A percentile compares a stretch with the other conserved stretches of the same genome.
Evolutionary conservation across 1,140 invertebrate species (phyloP).

Genomic region (Ganaspis sp.): DNA sequence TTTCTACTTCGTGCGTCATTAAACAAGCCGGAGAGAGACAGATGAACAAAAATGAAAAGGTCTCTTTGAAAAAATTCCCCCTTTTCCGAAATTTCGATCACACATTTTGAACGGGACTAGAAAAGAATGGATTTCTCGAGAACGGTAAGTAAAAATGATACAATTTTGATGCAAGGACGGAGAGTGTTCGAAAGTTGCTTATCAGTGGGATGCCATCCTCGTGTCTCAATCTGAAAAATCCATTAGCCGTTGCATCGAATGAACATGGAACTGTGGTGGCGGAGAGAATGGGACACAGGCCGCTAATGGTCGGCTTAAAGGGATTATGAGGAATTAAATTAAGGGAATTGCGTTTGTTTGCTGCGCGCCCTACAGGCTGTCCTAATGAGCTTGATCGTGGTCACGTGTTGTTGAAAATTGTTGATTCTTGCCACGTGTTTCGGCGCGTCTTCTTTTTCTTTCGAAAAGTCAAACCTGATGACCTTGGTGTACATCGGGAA

Average conservation of each 20-base stretch:
- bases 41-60: too few species aligned
- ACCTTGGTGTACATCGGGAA: slow-evolving; percentile 42
- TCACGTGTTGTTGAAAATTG: not conserved
- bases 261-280: not conserved
- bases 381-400: slow-evolving; percentile 8
- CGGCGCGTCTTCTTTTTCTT: not conserved
- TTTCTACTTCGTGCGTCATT: too few species aligned
- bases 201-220: slow-evolving; percentile 55
- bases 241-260: slow-evolving; percentile 60
- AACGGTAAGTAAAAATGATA: too few species aligned
- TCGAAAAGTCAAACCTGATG: too few species aligned
- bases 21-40: too few species aligned
- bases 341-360: slow-evolving; percentile 64
- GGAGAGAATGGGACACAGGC: slow-evolving; percentile 37
- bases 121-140: too few species aligned
- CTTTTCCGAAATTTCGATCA: too few species aligned
- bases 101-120: too few species aligned
- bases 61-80: too few species aligned
- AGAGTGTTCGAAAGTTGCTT: slow-evolving; percentile 33
- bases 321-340: slow-evolving; percentile 68
- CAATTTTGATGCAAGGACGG: not conserved
- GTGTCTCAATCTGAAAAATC: slow-evolving; percentile 72
- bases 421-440: slow-evolving; percentile 1
- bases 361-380: slow-evolving; percentile 17
- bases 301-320: slow-evolving; percentile 66